A percentile compares a stretch with the other conserved stretches of the same genome.
These are phyloP conservation scores for Pterostichus madidus DNA, from an alignment of 2,888 invertebrate genomes.

Conservation along the genomic window DNA sequence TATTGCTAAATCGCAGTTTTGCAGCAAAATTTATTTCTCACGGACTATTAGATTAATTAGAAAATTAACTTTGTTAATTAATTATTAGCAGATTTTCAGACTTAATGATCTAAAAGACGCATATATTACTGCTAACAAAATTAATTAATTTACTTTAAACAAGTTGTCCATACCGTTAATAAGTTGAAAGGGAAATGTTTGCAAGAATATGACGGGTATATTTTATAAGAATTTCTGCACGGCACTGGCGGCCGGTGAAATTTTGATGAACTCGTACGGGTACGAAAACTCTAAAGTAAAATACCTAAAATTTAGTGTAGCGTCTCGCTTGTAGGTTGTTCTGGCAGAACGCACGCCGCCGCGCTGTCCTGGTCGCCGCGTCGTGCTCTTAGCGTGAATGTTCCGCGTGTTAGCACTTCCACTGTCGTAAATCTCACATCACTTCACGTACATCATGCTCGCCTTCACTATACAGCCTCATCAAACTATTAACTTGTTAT, in stretches of 20 bases:
- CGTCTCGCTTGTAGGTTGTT: conserved; percentile 1
- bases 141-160: no score
- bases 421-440: conserved; percentile 33
- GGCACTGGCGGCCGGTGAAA: conserved; percentile 27
- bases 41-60: no score
- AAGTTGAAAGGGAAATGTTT: no score
- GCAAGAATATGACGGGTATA: no score
- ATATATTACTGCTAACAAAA: no score
- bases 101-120: no score
- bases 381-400: conserved; percentile 26
- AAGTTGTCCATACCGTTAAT: no score
- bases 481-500: conserved; percentile 12
- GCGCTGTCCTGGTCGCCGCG: background rate
- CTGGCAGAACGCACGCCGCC: background rate
- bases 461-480: conserved; percentile 5
- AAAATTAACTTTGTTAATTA: no score
- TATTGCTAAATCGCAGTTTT: no score
- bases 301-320: conserved; percentile 55
- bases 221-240: background rate
- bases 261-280: conserved; percentile 42
- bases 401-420: conserved; percentile 35
- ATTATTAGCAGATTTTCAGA: no score
- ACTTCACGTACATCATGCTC: conserved; percentile 4
- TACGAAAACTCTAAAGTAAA: conserved; percentile 49
- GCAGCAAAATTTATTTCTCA: no score